Conservation (phyloP, 1,140 invertebrate genomes). For the Neodiprion pinetum region DNA sequence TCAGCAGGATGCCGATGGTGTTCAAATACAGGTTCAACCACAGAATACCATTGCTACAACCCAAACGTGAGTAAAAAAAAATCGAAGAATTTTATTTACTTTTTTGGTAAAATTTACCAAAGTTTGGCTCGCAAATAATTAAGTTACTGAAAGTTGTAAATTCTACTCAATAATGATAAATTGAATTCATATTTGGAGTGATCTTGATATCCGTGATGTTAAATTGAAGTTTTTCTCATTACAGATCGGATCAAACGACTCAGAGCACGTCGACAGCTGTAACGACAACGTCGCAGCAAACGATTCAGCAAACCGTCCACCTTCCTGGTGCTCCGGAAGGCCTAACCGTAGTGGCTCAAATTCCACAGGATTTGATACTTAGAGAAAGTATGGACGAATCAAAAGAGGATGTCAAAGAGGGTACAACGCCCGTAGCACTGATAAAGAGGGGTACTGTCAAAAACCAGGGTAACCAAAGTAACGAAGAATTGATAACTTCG, state of each 20-base stretch:
- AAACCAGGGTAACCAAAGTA: conserved; percentile 48
- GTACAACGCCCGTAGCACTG: conserved; percentile 61
- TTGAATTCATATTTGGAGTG: background rate
- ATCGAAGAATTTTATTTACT: too few species aligned
- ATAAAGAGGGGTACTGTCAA: conserved; percentile 63
- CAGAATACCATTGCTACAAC: conserved; percentile 61
- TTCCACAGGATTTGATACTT: conserved; percentile 71
- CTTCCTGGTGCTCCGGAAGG: conserved; percentile 64
- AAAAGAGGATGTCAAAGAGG: conserved; percentile 60
- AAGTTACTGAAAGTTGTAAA: background rate
- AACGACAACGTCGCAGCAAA: conserved; percentile 55
- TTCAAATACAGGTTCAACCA: conserved; percentile 64
- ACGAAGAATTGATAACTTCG: conserved; percentile 53
- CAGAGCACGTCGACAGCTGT: conserved; percentile 57
- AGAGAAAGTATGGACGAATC: conserved; percentile 62
- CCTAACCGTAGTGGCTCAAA: conserved; percentile 70
- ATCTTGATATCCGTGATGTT: background rate
- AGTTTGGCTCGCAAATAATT: conserved; percentile 31
- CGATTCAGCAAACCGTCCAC: conserved; percentile 57
- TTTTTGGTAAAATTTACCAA: too few species aligned
- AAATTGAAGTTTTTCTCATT: conserved; percentile 1
- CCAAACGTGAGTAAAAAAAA: conserved; percentile 51
- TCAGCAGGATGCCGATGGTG: conserved; percentile 62
- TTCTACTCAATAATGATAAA: background rate
- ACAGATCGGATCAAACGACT: conserved; percentile 58